Conservation (phyloP, 1,140 invertebrate genomes). For the Phortica variegata region DNA sequence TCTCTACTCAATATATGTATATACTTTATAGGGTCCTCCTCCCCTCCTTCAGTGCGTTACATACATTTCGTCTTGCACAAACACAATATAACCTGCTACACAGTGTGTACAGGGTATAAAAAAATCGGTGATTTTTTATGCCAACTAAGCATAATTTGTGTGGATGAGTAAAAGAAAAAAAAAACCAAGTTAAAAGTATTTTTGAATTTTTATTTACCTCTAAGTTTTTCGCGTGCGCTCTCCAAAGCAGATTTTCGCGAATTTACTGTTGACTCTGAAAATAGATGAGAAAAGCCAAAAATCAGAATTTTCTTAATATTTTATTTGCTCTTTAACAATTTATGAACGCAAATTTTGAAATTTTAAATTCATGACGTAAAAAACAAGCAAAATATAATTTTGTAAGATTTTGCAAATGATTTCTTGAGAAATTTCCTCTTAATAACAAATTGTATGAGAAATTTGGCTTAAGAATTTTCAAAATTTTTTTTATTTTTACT, state of each 20-base stretch:
- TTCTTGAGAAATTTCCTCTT: conserved; percentile 1
- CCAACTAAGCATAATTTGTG: too few species aligned
- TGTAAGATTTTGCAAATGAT: not conserved
- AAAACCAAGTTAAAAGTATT: too few species aligned
- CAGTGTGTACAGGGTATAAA: too few species aligned
- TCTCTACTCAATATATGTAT: too few species aligned
- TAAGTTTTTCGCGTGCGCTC: conserved; percentile 37
- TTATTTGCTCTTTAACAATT: not conserved
- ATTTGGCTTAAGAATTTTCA: not conserved
- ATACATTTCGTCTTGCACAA: too few species aligned
- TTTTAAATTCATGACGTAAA: not conserved
- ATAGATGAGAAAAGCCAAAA: conserved; percentile 5
- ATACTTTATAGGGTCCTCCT: too few species aligned
- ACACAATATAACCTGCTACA: too few species aligned
- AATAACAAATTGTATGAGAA: conserved; percentile 11
- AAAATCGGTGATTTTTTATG: too few species aligned
- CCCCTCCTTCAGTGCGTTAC: too few species aligned
- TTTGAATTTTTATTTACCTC: conserved; percentile 32
- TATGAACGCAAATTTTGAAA: not conserved
- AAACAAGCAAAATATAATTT: not conserved
- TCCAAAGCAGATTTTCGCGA: conserved; percentile 44
- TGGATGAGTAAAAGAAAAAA: too few species aligned
- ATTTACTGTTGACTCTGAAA: conserved; percentile 43
- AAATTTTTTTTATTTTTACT: conserved; percentile 17
- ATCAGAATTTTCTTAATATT: conserved; percentile 5